These are phyloP conservation scores for Phorcus lineatus DNA, from an alignment of 2,888 invertebrate species.

Conservation along the genomic window DNA sequence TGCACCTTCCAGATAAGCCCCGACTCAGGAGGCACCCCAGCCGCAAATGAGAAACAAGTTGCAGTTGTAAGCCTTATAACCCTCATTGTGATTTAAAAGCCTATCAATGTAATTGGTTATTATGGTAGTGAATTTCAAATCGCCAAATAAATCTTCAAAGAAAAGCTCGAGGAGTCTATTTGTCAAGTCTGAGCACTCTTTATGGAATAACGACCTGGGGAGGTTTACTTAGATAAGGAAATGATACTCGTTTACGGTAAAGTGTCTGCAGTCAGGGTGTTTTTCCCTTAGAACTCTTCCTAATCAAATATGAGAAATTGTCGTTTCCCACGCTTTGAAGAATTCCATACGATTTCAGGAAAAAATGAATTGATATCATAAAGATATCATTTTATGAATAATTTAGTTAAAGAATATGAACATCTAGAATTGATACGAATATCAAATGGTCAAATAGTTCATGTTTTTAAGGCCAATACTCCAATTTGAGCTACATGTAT, in stretches of 20 bases:
- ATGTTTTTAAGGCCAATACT: too few species aligned
- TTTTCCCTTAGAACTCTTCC: too few species aligned
- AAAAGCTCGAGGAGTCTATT: background rate
- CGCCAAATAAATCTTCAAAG: slow-evolving; percentile 9
- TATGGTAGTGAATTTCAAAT: slow-evolving; percentile 17
- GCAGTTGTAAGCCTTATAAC: background rate
- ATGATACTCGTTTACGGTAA: background rate
- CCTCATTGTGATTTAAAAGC: slow-evolving; percentile 2
- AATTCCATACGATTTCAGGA: too few species aligned
- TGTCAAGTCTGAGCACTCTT: background rate
- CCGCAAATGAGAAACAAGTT: background rate
- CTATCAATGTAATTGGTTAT: slow-evolving; percentile 12
- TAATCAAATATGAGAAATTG: too few species aligned
- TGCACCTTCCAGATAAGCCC: background rate
- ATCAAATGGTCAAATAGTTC: too few species aligned
- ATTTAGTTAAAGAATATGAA: too few species aligned
- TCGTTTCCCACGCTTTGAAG: too few species aligned
- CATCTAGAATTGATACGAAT: too few species aligned
- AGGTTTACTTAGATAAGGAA: background rate
- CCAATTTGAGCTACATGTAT: too few species aligned
- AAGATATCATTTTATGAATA: too few species aligned
- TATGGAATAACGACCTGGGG: background rate
- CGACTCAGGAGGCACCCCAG: background rate
- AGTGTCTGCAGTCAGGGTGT: too few species aligned
- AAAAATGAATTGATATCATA: too few species aligned